phyloP scores from a whole-genome alignment of 2,113 vertebrate genomes.

The Vidua macroura region DNA sequence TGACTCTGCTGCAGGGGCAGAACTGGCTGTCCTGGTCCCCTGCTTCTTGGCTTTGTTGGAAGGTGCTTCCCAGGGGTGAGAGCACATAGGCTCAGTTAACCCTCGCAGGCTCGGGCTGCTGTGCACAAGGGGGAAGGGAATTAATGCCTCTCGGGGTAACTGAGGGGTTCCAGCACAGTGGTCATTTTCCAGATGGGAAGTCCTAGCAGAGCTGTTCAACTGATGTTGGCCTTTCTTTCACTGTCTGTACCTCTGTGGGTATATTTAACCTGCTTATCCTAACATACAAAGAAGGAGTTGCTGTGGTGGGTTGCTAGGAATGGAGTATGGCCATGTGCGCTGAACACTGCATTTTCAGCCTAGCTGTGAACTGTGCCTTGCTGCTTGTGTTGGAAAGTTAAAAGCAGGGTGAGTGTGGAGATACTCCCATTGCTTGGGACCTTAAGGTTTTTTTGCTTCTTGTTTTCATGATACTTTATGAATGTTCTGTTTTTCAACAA shows the following conservation, averaged over 20 bases:
- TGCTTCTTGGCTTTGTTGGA: constrained; percentile 49
- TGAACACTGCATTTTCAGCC: constrained; percentile 27
- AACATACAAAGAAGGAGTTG: not conserved
- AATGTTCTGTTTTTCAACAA: constrained; percentile 54
- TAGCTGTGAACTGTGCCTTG: constrained; percentile 38
- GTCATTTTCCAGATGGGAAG: not conserved
- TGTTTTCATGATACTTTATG: constrained; percentile 25
- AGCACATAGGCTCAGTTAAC: constrained; percentile 61
- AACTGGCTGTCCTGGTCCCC: constrained; percentile 46
- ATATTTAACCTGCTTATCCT: not conserved
- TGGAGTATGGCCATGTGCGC: not conserved
- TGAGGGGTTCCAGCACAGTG: not conserved
- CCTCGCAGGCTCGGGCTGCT: constrained; percentile 13
- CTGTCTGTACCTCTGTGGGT: not conserved
- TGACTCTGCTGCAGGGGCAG: constrained; percentile 25
- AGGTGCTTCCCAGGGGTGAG: constrained; percentile 52
- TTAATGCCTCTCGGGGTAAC: not conserved
- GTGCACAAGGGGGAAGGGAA: constrained; percentile 3
- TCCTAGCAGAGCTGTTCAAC: constrained; percentile 16
- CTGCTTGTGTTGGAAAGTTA: constrained; percentile 19
- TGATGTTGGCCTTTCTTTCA: not conserved
- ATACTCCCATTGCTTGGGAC: not conserved
- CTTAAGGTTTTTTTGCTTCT: not conserved
- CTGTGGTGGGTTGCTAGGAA: constrained; percentile 21
- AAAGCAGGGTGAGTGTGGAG: constrained; percentile 1